A percentile compares a stretch with the other conserved stretches of the same genome.
Evolutionary conservation across 2,113 vertebrate genomes (phyloP).

Genomic region (Coptodon rendalli): DNA sequence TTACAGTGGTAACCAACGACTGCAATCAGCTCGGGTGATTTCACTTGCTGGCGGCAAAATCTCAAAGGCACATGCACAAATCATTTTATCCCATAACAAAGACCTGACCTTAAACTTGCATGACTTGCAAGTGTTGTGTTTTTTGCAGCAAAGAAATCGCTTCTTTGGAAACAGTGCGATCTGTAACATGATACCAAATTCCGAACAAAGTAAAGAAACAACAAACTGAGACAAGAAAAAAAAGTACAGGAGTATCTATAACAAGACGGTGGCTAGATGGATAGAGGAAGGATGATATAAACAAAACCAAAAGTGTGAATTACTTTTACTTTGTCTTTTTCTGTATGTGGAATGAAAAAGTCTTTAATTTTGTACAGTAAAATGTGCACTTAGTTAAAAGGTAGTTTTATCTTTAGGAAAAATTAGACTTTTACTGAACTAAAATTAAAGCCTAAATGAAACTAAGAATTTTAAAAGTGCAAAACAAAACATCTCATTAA

Average conservation of each 20-base stretch:
- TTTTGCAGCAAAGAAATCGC: neutral
- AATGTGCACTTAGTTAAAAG: neutral
- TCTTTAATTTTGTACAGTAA: neutral
- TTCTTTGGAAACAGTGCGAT: neutral
- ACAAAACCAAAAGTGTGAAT: neutral
- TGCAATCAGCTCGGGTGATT: neutral
- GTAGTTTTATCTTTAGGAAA: neutral
- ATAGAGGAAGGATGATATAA: neutral
- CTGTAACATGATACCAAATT: neutral
- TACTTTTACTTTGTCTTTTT: neutral
- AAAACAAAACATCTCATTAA: neutral
- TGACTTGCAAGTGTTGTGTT: neutral
- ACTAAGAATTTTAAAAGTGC: neutral
- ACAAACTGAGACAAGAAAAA: neutral
- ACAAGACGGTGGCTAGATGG: neutral
- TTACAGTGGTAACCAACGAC: neutral
- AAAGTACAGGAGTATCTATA: neutral
- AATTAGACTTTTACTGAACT: neutral
- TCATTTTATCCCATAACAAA: neutral
- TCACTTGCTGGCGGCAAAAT: neutral
- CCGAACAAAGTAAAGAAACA: neutral
- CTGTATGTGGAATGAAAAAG: neutral
- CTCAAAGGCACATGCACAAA: neutral
- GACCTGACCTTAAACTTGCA: neutral
- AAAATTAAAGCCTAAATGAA: neutral